Evolutionary conservation across 2,888 invertebrate species (phyloP).

Genomic region (Palloptera scutellata): DNA sequence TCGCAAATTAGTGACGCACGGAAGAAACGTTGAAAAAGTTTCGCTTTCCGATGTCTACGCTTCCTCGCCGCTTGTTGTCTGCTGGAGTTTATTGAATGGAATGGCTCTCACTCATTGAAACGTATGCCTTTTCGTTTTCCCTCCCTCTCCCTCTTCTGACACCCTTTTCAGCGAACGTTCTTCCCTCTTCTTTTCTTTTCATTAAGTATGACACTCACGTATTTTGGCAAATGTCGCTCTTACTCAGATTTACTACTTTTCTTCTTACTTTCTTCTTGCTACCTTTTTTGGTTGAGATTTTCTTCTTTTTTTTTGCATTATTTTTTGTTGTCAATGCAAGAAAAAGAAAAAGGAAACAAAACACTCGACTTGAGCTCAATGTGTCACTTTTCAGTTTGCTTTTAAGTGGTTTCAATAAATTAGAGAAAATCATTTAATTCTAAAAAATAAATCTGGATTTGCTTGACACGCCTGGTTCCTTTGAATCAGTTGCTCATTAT

Average conservation of each 20-base stretch:
- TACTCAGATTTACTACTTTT: conserved; percentile 18
- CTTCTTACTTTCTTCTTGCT: not conserved
- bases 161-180: no score
- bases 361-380: not conserved
- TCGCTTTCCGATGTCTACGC: not conserved
- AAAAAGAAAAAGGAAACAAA: no score
- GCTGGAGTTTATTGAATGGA: conserved; percentile 31
- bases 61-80: not conserved
- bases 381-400: not conserved
- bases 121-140: conserved; percentile 9
- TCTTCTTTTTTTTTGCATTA: no score
- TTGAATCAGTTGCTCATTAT: no score
- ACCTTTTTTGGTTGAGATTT: no score
- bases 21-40: conserved; percentile 15
- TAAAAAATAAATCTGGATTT: no score
- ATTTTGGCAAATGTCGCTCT: conserved; percentile 20
- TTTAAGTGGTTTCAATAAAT: conserved; percentile 1
- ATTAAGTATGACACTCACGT: conserved; percentile 19
- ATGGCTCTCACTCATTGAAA: conserved; percentile 13
- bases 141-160: no score
- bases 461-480: no score
- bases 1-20: no score
- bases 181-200: not conserved
- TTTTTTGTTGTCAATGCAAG: no score
- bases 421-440: no score